Evolutionary conservation across 2,888 invertebrate genomes (phyloP), one percentile per base, ranked within the genome.

Genomic region (Orchesella flavescens): DNA sequence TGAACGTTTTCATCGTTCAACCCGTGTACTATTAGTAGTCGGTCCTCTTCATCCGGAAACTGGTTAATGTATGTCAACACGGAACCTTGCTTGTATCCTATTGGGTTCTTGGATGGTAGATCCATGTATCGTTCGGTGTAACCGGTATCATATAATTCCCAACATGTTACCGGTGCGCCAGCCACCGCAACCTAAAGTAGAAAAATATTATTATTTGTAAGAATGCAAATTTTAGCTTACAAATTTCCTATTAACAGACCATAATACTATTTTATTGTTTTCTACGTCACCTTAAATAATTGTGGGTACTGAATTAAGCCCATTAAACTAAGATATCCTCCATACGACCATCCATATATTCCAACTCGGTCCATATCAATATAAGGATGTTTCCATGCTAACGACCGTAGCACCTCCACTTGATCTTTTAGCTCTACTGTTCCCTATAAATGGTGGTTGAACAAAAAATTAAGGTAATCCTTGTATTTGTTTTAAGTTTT

Each of bases 281-380:
- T 44, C n/a, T 19, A 46, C 46, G 44, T 12, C 89, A 97, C 94
- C 92, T 97, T 97, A 91, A 98, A 99, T 85, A 97, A 92, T 89
- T 97, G 94, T 0, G 98, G 97, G 89, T 96, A 94, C 86, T 97
- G 97, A 84, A 96, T 96, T 63, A 99, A 91, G 0, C 96, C 98
- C 93, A 98, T 96, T 43, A 99, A 93, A 84, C 98, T 96, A 53
- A 99, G 92, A 91, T 99, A 99, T 43, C 99, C 99, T 92, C 99
- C 99, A 89, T 99, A 99, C 61, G 98, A 98, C 98, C 99, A 99
- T n/a, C 99, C 99, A 90, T 97, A 97, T 88, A 99, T 96, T 0
- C 97, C 98, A 15, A 99, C 94, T 66, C 99, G 92, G 87, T 93
- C 93, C 92, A 97, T 93, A 90, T 99, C 99, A 85, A 99, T 96